phyloP scores from a whole-genome alignment of 2,797 vertebrate genomes.

The Telmatherina bonti region DNA sequence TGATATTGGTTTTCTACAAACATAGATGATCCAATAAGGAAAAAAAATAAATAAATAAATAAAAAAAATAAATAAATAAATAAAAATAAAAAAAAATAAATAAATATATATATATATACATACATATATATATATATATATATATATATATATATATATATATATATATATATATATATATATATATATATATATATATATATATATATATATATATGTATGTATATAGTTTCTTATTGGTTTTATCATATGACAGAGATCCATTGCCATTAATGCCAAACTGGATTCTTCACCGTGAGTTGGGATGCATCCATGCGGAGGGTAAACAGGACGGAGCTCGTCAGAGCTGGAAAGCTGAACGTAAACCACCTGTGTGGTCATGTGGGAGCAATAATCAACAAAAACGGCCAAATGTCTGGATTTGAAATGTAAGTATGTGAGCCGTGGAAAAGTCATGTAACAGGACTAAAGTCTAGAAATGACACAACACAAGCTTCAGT shows the following conservation, averaged over 20 bases:
- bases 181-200: too few species aligned
- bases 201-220: not conserved
- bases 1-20: not conserved
- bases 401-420: not conserved
- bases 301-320: not conserved
- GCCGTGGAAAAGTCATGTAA: not conserved
- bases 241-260: not conserved
- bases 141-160: too few species aligned
- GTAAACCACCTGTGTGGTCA: not conserved
- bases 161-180: too few species aligned
- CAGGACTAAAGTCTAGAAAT: not conserved
- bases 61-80: too few species aligned
- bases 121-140: too few species aligned
- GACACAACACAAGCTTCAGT: not conserved
- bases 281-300: not conserved
- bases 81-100: too few species aligned
- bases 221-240: too few species aligned
- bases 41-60: too few species aligned
- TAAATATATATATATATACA: too few species aligned
- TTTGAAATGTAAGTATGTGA: not conserved
- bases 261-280: not conserved
- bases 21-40: too few species aligned
- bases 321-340: not conserved
- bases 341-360: not conserved
- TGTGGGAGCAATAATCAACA: not conserved